phyloP scores from a whole-genome alignment of 2,113 vertebrate species.

The Zapornia atra region DNA sequence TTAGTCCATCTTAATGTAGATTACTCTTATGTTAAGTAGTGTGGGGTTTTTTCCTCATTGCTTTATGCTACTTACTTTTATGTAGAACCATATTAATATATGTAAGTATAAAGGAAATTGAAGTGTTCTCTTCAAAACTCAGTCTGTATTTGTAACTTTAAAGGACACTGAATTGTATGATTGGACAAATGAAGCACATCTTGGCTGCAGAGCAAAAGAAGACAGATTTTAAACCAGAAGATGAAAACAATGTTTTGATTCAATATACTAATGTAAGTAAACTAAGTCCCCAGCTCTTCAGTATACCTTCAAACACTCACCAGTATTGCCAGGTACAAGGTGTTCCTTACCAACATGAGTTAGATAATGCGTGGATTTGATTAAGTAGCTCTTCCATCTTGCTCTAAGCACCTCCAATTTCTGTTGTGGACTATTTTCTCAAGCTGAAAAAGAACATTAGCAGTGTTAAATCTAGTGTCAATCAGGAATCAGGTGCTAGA shows the following conservation, averaged over 20 bases:
- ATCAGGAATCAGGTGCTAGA: background rate
- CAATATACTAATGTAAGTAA: slow-evolving; percentile 94
- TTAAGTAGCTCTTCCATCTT: background rate
- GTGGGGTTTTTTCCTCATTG: background rate
- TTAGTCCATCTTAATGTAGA: background rate
- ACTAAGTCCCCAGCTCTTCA: background rate
- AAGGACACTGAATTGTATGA: slow-evolving; percentile 99
- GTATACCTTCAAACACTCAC: background rate
- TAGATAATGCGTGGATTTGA: background rate
- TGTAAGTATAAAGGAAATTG: background rate
- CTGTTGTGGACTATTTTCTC: background rate
- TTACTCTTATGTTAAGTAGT: background rate
- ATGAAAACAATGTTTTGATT: slow-evolving; percentile 97
- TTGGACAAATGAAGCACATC: slow-evolving; percentile 98
- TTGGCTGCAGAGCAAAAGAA: slow-evolving; percentile 95
- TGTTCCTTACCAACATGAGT: background rate
- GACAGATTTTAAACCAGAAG: slow-evolving; percentile 98
- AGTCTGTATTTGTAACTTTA: slow-evolving; percentile 48
- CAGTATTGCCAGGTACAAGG: background rate
- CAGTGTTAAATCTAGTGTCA: background rate
- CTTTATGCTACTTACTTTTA: background rate
- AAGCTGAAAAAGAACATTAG: background rate
- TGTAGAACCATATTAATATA: background rate
- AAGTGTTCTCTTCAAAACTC: background rate
- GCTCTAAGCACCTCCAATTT: background rate